Evolutionary conservation across 35 echinoderm and acorn worm species (phyloP).

Genomic region (Heliocidaris tuberculata): DNA sequence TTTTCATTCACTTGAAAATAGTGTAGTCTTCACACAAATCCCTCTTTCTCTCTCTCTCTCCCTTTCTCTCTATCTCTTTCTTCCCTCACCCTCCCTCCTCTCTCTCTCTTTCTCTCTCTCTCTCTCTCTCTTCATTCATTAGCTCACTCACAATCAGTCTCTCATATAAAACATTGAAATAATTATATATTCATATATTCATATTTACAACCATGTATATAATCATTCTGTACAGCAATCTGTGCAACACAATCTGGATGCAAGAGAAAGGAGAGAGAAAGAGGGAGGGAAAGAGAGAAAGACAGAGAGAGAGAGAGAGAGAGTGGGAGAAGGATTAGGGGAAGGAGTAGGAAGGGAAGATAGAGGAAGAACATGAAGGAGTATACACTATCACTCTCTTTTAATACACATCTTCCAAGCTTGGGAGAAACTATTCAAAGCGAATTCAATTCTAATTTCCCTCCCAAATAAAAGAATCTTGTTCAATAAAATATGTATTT

Average conservation of each 20-base stretch:
- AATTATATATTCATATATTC: conserved; percentile 42
- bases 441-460: background rate
- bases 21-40: background rate
- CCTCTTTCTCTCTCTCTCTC: background rate
- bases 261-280: background rate
- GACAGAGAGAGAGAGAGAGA: background rate
- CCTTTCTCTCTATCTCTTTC: background rate
- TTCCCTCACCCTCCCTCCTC: background rate
- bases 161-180: conserved; percentile 27
- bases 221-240: background rate
- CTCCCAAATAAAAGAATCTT: background rate
- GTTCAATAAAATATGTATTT: background rate
- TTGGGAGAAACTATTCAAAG: background rate
- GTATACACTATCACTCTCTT: background rate
- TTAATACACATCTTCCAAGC: background rate
- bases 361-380: background rate
- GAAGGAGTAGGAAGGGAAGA: background rate
- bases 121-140: background rate
- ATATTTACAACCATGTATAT: conserved; percentile 43
- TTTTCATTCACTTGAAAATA: background rate
- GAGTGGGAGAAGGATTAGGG: background rate
- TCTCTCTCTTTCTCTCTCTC: too few species aligned
- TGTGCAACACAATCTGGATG: background rate
- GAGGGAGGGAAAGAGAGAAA: background rate
- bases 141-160: background rate